A percentile compares a stretch with the other conserved stretches of the same genome.
These are phyloP conservation scores for Paedocypris micromegethes DNA, from an alignment of 2,797 vertebrate genomes.

Conservation along the genomic window DNA sequence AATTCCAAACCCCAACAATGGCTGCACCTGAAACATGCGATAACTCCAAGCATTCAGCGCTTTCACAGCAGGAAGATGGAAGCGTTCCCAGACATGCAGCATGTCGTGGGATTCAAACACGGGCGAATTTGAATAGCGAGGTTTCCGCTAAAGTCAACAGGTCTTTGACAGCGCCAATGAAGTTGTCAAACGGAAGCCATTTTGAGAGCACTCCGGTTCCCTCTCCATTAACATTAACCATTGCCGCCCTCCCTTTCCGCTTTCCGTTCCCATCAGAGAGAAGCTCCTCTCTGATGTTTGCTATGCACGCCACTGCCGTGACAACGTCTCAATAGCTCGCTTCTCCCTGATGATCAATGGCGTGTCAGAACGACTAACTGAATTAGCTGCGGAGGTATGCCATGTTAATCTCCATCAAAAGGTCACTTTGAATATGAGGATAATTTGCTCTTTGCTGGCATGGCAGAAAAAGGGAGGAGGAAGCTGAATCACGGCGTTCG, in stretches of 20 bases:
- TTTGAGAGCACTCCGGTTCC: constrained; percentile 33
- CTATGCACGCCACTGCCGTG: constrained; percentile 44
- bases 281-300: constrained; percentile 46
- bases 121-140: neutral
- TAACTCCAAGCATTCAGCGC: constrained; percentile 2
- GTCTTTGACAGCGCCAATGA: constrained; percentile 15
- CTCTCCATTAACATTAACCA: constrained; percentile 12
- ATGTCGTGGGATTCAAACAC: constrained; percentile 1
- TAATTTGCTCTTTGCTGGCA: constrained; percentile 40
- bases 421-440: constrained; percentile 51
- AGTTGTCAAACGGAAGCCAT: constrained; percentile 43
- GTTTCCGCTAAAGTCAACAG: neutral
- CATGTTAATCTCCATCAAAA: constrained; percentile 55
- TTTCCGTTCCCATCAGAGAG: constrained; percentile 38
- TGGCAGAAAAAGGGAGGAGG: constrained; percentile 23
- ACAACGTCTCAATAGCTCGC: constrained; percentile 48
- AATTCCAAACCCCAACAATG: constrained; percentile 35
- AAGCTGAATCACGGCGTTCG: constrained; percentile 37
- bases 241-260: constrained; percentile 16
- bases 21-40: constrained; percentile 27
- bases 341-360: constrained; percentile 52
- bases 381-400: constrained; percentile 52
- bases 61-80: neutral
- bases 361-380: constrained; percentile 52
- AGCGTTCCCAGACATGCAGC: neutral